These are phyloP conservation scores for Oscheius sp. DNA, from an alignment of 2,888 invertebrate species.

Conservation along the genomic window DNA sequence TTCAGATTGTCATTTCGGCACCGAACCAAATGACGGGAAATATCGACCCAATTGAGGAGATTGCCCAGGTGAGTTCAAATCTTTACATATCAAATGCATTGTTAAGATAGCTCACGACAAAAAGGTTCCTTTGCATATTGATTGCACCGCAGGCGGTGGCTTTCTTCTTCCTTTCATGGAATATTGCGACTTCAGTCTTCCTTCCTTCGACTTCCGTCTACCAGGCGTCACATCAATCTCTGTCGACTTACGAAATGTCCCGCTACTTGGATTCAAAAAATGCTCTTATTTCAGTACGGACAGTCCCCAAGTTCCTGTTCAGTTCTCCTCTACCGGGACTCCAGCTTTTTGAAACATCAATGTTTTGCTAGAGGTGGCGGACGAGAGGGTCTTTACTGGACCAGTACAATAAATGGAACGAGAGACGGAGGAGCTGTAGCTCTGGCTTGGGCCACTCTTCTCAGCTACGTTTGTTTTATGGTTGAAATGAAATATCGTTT, in stretches of 20 bases:
- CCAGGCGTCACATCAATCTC: slow-evolving; percentile 95
- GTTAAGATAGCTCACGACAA: slow-evolving; percentile 77
- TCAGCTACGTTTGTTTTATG: slow-evolving; percentile 74
- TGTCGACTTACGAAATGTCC: slow-evolving; percentile 82
- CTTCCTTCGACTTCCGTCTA: slow-evolving; percentile 86
- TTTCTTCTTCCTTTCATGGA: slow-evolving; percentile 93
- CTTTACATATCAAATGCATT: background rate
- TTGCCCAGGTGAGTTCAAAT: slow-evolving; percentile 80
- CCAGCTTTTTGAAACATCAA: slow-evolving; percentile 86
- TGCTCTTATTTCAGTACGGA: slow-evolving; percentile 83
- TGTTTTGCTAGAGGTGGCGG: slow-evolving; percentile 88
- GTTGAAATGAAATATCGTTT: background rate
- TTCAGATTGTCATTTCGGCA: slow-evolving; percentile 90
- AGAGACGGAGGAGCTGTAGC: slow-evolving; percentile 78
- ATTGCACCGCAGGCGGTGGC: slow-evolving; percentile 96
- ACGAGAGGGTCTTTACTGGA: slow-evolving; percentile 94
- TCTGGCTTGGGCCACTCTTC: slow-evolving; percentile 68
- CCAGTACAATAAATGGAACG: slow-evolving; percentile 83
- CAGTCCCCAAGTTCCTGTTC: slow-evolving; percentile 97
- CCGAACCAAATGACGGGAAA: slow-evolving; percentile 97
- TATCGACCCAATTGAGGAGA: slow-evolving; percentile 88
- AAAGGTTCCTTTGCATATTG: slow-evolving; percentile 93
- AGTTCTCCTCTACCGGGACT: slow-evolving; percentile 85
- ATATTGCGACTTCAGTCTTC: slow-evolving; percentile 84
- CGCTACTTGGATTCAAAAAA: background rate